phyloP scores from a whole-genome alignment of 2,888 invertebrate genomes.

The Sinelater perroti region DNA sequence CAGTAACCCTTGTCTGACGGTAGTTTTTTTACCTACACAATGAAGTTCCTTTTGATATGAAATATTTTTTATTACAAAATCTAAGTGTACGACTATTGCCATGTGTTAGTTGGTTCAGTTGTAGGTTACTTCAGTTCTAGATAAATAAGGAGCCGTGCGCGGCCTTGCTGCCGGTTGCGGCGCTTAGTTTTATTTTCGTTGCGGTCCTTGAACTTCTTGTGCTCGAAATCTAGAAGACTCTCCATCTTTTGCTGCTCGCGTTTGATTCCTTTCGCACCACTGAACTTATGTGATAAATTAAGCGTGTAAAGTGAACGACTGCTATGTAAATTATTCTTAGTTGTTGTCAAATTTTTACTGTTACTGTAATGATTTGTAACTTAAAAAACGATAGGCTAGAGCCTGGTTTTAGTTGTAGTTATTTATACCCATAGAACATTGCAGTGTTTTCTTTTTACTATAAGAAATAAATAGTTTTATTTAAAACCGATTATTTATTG shows the following conservation, averaged over 20 bases:
- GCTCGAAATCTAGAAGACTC: conserved; percentile 37
- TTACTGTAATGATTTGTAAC: conserved; percentile 9
- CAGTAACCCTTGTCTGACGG: conserved; percentile 20
- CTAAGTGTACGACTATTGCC: too few relatives aligned
- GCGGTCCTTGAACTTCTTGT: conserved; percentile 23
- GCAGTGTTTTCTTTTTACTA: conserved; percentile 29
- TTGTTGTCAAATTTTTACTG: conserved; percentile 28
- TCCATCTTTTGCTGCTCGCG: conserved; percentile 21
- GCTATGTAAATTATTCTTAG: conserved; percentile 28
- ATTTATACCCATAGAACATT: conserved; percentile 29
- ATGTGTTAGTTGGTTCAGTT: too few relatives aligned
- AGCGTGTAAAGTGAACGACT: conserved; percentile 21
- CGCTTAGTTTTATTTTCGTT: too few relatives aligned
- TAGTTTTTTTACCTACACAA: conserved; percentile 12
- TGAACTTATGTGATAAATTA: conserved; percentile 33
- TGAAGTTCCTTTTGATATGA: conserved; percentile 27
- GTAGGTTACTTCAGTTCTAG: too few relatives aligned
- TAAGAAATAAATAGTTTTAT: conserved; percentile 27
- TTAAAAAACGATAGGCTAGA: conserved; percentile 7
- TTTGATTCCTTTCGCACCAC: conserved; percentile 13
- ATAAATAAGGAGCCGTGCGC: too few relatives aligned
- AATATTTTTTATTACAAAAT: conserved; percentile 16
- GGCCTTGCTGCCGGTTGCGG: too few relatives aligned
- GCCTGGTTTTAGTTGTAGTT: conserved; percentile 22
- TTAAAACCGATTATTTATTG: conserved; percentile 1